Base-by-base conservation (phyloP, 2,888 invertebrate genomes). In the Drosophila engyochracea region DNA sequence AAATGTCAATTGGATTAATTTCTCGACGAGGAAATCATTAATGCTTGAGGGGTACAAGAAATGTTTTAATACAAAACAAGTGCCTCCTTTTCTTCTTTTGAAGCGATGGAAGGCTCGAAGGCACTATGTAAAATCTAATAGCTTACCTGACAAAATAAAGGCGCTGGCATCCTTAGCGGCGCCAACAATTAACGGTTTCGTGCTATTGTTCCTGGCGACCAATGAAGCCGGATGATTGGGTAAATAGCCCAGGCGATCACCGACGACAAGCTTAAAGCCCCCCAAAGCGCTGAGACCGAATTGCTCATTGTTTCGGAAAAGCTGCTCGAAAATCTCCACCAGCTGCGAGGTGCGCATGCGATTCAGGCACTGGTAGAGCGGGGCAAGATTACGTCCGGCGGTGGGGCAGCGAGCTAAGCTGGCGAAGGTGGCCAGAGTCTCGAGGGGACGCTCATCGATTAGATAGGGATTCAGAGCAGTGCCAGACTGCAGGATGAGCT, bases 401-500 rank as follows among this genome's bases (percentile, higher is more conserved):
- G 63, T 62, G 0, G 91, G 91, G 62, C 94, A 94, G 35, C 91
- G 92, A 5, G 93, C 92, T 12, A 91, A 76, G 22, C 88, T 83
- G 0, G 93, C 93, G 59, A 94, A 93, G n/a, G 90, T 92, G 33
- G 85, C 79, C 1, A 94, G 92, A 9, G 92, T 93, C 1, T 74
- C 69, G 1, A 92, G 79, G 0, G 94, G 94, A 51, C 93, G 85
- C 19, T 91, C 90, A 75, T 95, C 94, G 39, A 94, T 90, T 2
- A 94, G 93, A 91, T 94, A 95, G 3, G 94, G 94, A 80, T 94
- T 94, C 10, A 94, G 74, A 0, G 94, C 94, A 3, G 94, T 94
- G 6, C 95, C 95, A 57, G 95, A 95, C 81, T 95, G 94, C 9
- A 94, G 89, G 60, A 95, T 95, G 10, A 94, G 92, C 69, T 93